Conservation (phyloP, 2,113 vertebrate species). For the Siniperca chuatsi region DNA sequence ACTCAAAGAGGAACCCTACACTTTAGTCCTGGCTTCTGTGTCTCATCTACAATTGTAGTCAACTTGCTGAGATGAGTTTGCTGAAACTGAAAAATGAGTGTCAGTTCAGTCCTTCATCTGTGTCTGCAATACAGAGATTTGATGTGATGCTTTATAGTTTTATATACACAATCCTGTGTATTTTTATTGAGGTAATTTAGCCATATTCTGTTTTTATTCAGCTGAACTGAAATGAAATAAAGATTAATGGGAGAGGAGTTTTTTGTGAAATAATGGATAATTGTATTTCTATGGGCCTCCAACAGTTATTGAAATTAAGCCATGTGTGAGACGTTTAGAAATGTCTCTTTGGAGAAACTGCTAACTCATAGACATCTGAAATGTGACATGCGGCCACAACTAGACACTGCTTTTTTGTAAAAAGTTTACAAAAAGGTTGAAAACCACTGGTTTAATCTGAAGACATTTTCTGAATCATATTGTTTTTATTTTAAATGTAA, state of each 20-base stretch:
- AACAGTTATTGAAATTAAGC: not conserved
- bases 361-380: not conserved
- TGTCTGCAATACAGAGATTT: not conserved
- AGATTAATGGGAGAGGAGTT: not conserved
- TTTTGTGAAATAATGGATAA: not conserved
- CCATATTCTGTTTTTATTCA: not conserved
- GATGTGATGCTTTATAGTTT: not conserved
- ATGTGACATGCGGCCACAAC: not conserved
- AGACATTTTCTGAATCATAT: too few relatives aligned
- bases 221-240: not conserved
- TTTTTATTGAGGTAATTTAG: not conserved
- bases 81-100: not conserved
- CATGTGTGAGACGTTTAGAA: not conserved
- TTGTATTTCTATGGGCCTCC: not conserved
- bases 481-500: too few relatives aligned
- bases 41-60: constrained; percentile 32
- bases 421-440: not conserved
- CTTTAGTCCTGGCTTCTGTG: constrained; percentile 37
- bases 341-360: not conserved
- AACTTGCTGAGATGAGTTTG: constrained; percentile 7
- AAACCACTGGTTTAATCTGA: not conserved
- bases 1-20: constrained; percentile 57
- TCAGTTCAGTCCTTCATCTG: not conserved
- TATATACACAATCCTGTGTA: not conserved
- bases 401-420: not conserved